These are phyloP conservation scores for Raillietiella orientalis DNA, from an alignment of 2,888 invertebrate genomes.

Conservation along the genomic window DNA sequence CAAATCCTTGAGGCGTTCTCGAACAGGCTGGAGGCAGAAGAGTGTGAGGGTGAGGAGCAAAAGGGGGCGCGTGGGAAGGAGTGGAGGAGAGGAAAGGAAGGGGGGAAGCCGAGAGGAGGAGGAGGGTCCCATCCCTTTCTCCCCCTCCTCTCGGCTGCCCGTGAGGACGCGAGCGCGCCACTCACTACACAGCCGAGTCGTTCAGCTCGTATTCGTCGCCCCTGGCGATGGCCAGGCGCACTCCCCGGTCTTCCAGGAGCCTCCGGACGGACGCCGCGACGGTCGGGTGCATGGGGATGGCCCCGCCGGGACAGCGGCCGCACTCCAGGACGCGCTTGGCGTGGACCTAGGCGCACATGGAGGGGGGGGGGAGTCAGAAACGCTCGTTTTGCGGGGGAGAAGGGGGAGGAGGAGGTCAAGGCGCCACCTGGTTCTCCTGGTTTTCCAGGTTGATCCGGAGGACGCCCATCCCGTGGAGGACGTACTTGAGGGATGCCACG, in stretches of 20 bases:
- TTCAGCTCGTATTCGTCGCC: constrained; percentile 31
- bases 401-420: no score
- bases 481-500: constrained; percentile 29
- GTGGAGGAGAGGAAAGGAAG: no score
- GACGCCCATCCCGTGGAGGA: constrained; percentile 27
- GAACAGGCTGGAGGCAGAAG: constrained; percentile 19
- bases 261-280: no score
- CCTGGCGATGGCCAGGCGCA: constrained; percentile 24
- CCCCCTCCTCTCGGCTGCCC: no score
- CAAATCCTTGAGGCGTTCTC: constrained; percentile 29
- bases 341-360: constrained; percentile 9
- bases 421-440: constrained; percentile 21
- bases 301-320: constrained; percentile 12
- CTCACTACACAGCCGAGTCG: constrained; percentile 28
- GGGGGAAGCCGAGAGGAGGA: no score
- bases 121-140: no score
- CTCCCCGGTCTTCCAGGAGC: constrained; percentile 26
- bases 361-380: constrained; percentile 4
- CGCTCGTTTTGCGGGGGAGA: constrained; percentile 7
- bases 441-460: constrained; percentile 25
- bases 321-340: constrained; percentile 12
- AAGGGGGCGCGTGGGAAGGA: no score
- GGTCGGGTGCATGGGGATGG: no score
- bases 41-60: no score
- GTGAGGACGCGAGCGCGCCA: no score